Base-by-base conservation (phyloP, 92 coral and sea anemone genomes). In the Siderastrea radians region DNA sequence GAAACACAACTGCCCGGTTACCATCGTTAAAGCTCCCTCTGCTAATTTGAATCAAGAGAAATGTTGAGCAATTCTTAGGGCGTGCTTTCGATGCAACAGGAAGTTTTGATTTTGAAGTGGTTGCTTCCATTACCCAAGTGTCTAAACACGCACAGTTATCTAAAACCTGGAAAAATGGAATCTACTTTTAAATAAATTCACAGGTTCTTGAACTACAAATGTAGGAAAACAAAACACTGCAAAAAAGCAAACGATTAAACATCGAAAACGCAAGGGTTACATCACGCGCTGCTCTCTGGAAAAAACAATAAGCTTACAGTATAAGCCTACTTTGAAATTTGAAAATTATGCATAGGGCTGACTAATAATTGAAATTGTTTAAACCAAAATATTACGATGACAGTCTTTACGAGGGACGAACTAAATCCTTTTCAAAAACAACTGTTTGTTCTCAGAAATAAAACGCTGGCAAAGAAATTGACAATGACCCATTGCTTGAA, bases 81-180 rank as follows among this genome's bases (percentile, higher is more conserved):
- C 50, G 75, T 54, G 85, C 66, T 49, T 81, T 63, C 14, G 0
- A 19, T 48, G 4, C 43, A n/a, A 62, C 8, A 68, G 67, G 86
- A 81, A 70, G 57, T 68, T 81, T 70, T 57, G 73, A 57, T 58
- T 46, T 69, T 16, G 57, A 78, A 63, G 26, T 15, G 54, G 13
- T 55, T 71, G 46, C 86, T 44, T 4, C 50, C 43, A 69, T 53
- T 81, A 16, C 14, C 46, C 15, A 55, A 66, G 55, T 58, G 67
- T 63, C 82, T 38, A 63, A 48, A 63, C 83, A 79, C 49, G 60
- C 15, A 48, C 16, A 79, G 11, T 7, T 55, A 55, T 55, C 12
- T 55, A 55, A 55, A 55, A 55, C 12, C 10, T 55, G 7, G 12
- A 58, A 57, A 67, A 82, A 82, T 12, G 73, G 17, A 68, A 79